Percentiles rank a stretch among this genome's conserved stretches.
phyloP scores from a whole-genome alignment of 2,797 vertebrate genomes.

The Hozukius guyotensis region DNA sequence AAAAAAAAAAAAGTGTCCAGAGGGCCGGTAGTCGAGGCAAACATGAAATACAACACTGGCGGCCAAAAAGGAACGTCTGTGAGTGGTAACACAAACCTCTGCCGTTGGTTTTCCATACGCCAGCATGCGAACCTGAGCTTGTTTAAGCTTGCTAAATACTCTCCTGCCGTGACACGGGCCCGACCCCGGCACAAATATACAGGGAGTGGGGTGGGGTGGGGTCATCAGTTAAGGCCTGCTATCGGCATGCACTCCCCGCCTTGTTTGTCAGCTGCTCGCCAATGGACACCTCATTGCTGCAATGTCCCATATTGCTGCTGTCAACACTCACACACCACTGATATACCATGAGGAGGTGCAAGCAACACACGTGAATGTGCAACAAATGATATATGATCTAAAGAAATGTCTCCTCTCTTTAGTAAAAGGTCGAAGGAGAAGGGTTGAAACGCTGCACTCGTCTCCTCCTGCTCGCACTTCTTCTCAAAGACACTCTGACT shows the following conservation, averaged over 20 bases:
- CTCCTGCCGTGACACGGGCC: slow-evolving; percentile 63
- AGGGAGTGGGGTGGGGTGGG: slow-evolving; percentile 56
- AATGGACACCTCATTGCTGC: slow-evolving; percentile 69
- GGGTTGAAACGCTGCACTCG: slow-evolving; percentile 45
- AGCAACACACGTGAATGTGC: slow-evolving; percentile 27
- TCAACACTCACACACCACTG: slow-evolving; percentile 70
- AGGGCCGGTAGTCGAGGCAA: slow-evolving; percentile 40
- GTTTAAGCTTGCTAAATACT: slow-evolving; percentile 79
- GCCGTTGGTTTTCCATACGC: slow-evolving; percentile 46
- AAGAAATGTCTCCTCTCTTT: slow-evolving; percentile 41
- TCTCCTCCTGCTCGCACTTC: slow-evolving; percentile 49
- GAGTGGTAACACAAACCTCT: slow-evolving; percentile 61
- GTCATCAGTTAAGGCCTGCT: slow-evolving; percentile 74
- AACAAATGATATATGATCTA: slow-evolving; percentile 37
- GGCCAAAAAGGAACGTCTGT: slow-evolving; percentile 44
- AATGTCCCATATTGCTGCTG: slow-evolving; percentile 69
- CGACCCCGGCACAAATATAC: slow-evolving; percentile 74
- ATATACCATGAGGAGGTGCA: slow-evolving; percentile 13
- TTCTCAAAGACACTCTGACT: slow-evolving; percentile 65
- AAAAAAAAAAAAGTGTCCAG: slow-evolving; percentile 4
- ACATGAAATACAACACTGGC: slow-evolving; percentile 60
- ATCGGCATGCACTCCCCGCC: slow-evolving; percentile 69
- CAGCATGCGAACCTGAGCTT: slow-evolving; percentile 68
- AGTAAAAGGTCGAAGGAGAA: slow-evolving; percentile 44
- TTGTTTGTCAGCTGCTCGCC: slow-evolving; percentile 79